Evolutionary conservation across 2,113 vertebrate species (phyloP).

Genomic region (Oceanodroma tethys): DNA sequence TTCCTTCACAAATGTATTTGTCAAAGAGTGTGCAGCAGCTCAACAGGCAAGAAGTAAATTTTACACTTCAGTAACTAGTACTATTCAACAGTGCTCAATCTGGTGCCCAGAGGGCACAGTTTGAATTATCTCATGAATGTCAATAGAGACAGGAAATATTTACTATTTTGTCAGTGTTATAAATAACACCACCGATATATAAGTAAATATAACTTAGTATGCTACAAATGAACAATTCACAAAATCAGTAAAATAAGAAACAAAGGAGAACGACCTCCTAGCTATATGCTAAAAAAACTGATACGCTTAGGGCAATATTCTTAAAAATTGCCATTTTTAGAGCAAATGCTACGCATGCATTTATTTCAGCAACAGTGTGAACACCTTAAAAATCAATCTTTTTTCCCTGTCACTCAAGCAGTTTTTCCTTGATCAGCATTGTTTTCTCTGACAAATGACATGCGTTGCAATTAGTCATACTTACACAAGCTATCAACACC

Average conservation of each 20-base stretch:
- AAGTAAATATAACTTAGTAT: rapidly evolving
- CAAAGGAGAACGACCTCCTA: not conserved
- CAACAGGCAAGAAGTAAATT: not conserved
- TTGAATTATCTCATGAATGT: not conserved
- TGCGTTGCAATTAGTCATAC: not conserved
- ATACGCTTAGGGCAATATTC: not conserved
- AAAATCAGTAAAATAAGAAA: not conserved
- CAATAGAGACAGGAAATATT: not conserved
- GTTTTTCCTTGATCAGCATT: not conserved
- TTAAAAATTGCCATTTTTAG: not conserved
- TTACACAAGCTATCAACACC: not conserved
- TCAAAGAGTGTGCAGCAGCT: not conserved
- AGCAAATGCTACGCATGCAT: not conserved
- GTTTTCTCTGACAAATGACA: not conserved
- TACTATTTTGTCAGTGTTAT: not conserved
- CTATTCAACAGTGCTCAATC: rapidly evolving
- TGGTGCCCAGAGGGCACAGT: not conserved
- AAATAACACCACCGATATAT: not conserved
- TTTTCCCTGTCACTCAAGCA: not conserved
- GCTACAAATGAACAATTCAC: not conserved
- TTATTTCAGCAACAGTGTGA: not conserved
- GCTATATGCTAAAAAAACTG: not conserved
- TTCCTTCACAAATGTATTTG: not conserved
- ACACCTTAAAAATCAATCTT: not conserved
- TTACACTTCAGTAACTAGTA: not conserved